Evolutionary conservation across 2,113 vertebrate species (phyloP).

Genomic region (Melospiza melodia): DNA sequence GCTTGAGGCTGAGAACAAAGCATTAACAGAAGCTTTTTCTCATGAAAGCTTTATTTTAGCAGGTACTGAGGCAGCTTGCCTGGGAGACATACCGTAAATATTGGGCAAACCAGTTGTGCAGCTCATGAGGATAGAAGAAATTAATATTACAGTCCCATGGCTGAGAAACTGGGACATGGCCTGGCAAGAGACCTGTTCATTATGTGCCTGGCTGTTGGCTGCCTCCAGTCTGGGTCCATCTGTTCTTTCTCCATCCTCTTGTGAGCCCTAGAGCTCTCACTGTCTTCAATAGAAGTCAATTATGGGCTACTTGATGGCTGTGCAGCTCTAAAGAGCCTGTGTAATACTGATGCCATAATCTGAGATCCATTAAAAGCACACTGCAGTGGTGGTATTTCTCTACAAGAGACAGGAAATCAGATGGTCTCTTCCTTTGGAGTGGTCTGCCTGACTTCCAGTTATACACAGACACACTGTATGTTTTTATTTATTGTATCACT

Average conservation of each 20-base stretch:
- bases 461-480: background rate
- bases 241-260: background rate
- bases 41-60: background rate
- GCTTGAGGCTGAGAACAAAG: background rate
- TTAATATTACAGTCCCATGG: background rate
- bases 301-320: background rate
- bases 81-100: background rate
- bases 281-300: background rate
- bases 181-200: constrained; percentile 1
- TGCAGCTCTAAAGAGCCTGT: background rate
- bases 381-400: background rate
- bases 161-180: background rate
- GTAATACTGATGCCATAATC: background rate
- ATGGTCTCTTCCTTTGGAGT: background rate
- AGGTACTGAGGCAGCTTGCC: background rate
- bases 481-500: background rate
- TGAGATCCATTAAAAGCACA: background rate
- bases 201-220: background rate
- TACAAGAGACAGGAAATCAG: background rate
- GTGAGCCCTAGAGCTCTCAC: background rate
- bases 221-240: background rate
- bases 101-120: background rate
- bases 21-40: background rate
- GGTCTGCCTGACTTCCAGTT: background rate
- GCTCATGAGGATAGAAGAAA: background rate